Base-by-base conservation (phyloP, 2,797 vertebrate genomes). In the Myoxocephalus aenaeus region DNA sequence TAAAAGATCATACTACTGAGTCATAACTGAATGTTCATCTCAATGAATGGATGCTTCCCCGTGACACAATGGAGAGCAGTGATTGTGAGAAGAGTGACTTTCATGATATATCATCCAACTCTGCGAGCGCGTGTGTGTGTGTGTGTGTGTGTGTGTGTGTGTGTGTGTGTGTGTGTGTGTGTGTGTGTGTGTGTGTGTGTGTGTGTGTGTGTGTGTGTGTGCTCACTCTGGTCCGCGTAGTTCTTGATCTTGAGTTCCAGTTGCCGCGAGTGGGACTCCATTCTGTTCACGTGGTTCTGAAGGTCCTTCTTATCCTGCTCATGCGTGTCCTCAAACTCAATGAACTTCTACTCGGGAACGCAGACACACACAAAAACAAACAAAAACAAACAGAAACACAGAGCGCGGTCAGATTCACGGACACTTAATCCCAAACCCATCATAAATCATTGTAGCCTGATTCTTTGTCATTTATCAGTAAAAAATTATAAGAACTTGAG, bases 281-380 rank as follows among this genome's bases (percentile, higher is more conserved):
- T 96, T 80, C 96, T 94, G 77, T 98, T 97, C 92, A 98, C 95
- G 36, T 97, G 95, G 83, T 92, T 95, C 91, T 99, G 98, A 67
- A 99, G 93, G 22, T 99, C 98, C 86, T 99, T 99, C 94, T 99
- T 99, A 84, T 99, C 98, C 85, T 98, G 97, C 68, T 99, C 98
- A 91, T 99, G 93, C 22, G 96, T 96, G 95, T 99, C 98, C 90
- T 99, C 98, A 91, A 99, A 99, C 90, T 99, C 98, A 3, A 99
- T 99, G 86, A 98, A 99, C 83, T 96, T 99, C 98, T 99, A 51
- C 87, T 87, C 80, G 66, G 11, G 13, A 4, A 79, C 8, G 42
- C 10, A 62, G 0, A 73, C 10, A 58, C 2, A 79, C 42, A 75
- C 17, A 73, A 13, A 74, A 1, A 67, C n/a, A 42, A 13, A 38